Conservation (phyloP, 2,797 vertebrate genomes). For the Myiothlypis coronata region DNA sequence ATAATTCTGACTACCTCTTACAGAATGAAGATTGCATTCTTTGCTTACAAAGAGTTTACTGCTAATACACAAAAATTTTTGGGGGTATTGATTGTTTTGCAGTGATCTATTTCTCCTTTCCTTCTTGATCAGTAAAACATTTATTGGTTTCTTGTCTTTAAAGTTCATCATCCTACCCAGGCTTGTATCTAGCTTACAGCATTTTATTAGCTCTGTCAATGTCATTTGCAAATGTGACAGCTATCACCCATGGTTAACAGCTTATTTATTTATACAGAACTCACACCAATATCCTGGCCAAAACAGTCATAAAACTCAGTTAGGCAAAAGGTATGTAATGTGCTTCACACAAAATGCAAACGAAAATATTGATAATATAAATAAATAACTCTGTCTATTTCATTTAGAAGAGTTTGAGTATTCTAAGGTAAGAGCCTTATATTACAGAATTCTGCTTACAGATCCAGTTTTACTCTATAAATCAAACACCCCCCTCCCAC, state of each 20-base stretch:
- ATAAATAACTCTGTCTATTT: background rate
- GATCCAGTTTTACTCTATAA: background rate
- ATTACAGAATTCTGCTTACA: background rate
- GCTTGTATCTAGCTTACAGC: background rate
- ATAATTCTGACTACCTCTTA: background rate
- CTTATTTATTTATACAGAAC: background rate
- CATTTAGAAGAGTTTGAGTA: background rate
- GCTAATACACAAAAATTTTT: background rate
- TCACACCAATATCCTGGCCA: fast-evolving
- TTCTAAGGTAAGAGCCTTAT: background rate
- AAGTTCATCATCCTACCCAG: background rate
- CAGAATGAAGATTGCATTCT: background rate
- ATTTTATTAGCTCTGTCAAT: background rate
- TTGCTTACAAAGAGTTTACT: background rate
- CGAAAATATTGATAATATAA: background rate
- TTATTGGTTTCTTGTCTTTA: background rate
- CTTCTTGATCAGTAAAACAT: background rate
- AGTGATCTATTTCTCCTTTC: background rate
- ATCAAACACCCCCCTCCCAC: background rate
- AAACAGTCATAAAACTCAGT: background rate
- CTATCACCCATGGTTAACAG: background rate
- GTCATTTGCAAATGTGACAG: background rate
- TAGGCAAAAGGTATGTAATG: background rate
- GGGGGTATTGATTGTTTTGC: background rate
- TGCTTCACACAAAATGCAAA: background rate